phyloP scores from a whole-genome alignment of 2,113 vertebrate species.

The Fukomys damarensis region DNA sequence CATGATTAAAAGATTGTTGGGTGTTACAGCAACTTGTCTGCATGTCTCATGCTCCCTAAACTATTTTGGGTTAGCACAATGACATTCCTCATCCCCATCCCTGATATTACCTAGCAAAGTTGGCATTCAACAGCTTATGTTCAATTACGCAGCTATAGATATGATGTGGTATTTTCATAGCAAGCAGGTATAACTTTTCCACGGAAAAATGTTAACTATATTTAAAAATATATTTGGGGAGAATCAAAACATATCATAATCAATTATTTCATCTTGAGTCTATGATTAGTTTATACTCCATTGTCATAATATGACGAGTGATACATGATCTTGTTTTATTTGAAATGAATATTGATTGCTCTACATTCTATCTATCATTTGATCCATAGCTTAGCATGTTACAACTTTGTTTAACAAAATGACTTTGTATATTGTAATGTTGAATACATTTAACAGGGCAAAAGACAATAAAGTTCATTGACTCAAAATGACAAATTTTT shows the following conservation, averaged over 20 bases:
- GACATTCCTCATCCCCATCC: background rate
- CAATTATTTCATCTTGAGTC: background rate
- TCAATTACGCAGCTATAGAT: background rate
- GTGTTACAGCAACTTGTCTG: background rate
- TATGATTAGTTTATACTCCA: background rate
- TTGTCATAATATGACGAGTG: background rate
- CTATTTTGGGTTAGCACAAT: background rate
- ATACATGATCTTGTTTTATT: background rate
- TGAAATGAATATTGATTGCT: background rate
- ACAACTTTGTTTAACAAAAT: background rate
- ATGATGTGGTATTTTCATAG: background rate
- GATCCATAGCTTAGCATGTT: background rate
- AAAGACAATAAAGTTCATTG: background rate
- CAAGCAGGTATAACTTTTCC: background rate
- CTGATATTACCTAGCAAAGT: background rate
- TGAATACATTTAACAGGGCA: background rate
- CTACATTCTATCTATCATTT: background rate
- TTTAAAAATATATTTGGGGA: background rate
- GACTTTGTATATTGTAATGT: background rate
- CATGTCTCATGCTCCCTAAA: background rate
- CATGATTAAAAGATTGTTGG: background rate
- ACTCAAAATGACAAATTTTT: background rate
- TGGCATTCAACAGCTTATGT: background rate
- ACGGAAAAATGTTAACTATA: background rate
- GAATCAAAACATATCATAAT: background rate